Base-by-base conservation (phyloP, 2,888 invertebrate genomes). In the Apotomis capreana region DNA sequence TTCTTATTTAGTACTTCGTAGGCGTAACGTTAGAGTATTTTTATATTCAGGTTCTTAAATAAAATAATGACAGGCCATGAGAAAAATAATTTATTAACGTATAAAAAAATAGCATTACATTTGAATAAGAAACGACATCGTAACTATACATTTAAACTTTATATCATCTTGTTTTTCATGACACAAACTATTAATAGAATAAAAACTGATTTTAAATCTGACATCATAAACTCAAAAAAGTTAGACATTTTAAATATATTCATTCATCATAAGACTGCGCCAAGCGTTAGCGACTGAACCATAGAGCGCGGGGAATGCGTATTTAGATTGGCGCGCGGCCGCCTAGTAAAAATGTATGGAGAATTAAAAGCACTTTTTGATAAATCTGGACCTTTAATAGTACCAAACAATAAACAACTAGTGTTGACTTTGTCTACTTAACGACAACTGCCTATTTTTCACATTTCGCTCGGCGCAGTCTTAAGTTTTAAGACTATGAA, bases 31-130 rank as follows among this genome's bases (percentile, higher is more conserved):
- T 40, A 40, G 6, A 40, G 40, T 6, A 5, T 40, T 49, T 10
- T 49, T 49, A 49, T 49, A 49, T 49, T 49, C 9, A 49, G 10
- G 9, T 1, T 49, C 9, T 12, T 36, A 44, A 68, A 51, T 13
- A 40, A 58, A 68, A 15, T 10, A 60, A 36, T 51, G n/a, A 57
- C 10, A 58, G 57, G 51, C 49, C 37, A 55, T 62, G 62, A 36
- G 63, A 68, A 63, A 68, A 70, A 70, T 72, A 72, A 72, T 72
- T 72, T 72, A 72, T 68, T 72, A 63, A 59, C 36, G 72, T 72
- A 72, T 68, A 71, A 72, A 70, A 40, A 72, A 72, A 63, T 68
- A 63, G 9, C 37, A 67, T 68, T 58, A 68, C 58, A 68, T 26
- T 59, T 67, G 13, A 62, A 68, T 72, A 68, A 58, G 26, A 71